Evolutionary conservation across 2,888 invertebrate genomes (phyloP), one percentile per base, ranked within the genome.

Genomic region (Meandrusa payeni): DNA sequence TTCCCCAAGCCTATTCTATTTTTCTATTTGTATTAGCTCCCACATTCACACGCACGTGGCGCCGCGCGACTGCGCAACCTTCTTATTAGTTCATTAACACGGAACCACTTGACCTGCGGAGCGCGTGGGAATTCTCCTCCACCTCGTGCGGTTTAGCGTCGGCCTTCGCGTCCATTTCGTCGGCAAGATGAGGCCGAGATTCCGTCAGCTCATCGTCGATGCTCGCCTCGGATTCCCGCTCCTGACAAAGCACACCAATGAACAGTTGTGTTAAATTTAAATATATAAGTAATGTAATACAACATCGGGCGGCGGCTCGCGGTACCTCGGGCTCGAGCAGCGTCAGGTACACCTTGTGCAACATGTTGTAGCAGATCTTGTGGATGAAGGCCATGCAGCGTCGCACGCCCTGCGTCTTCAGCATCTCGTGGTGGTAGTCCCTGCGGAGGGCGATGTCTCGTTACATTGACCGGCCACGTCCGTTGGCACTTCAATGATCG

Each of bases 391-490:
- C 89, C 69, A 97, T 82, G 57, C 96, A 93, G 65, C 95, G 95
- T 10, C 93, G 91, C 47, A 97, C 87, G 6, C 97, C 96, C 54
- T 94, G 93, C 3, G 95, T 95, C 78, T 97, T 97, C 41, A 97
- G 79, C 44, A 95, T 93, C 66, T 95, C 94, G 69, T 95, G 94
- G 55, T 97, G 96, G 65, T 95, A 97, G 55, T 93, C 91, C 50
- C 96, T 92, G 64, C 2, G 7, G 17, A 22, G n/a, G n/a, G n/a
- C n/a, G n/a, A n/a, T n/a, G n/a, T n/a, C n/a, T n/a, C n/a, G n/a
- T n/a, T n/a, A n/a, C n/a, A n/a, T n/a, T n/a, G n/a, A n/a, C n/a
- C n/a, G n/a, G n/a, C n/a, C n/a, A n/a, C n/a, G n/a, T n/a, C n/a
- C n/a, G n/a, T n/a, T n/a, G n/a, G n/a, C n/a, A n/a, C n/a, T n/a